Evolutionary conservation across 2,113 vertebrate species (phyloP).

Genomic region (Calidris pygmaea): DNA sequence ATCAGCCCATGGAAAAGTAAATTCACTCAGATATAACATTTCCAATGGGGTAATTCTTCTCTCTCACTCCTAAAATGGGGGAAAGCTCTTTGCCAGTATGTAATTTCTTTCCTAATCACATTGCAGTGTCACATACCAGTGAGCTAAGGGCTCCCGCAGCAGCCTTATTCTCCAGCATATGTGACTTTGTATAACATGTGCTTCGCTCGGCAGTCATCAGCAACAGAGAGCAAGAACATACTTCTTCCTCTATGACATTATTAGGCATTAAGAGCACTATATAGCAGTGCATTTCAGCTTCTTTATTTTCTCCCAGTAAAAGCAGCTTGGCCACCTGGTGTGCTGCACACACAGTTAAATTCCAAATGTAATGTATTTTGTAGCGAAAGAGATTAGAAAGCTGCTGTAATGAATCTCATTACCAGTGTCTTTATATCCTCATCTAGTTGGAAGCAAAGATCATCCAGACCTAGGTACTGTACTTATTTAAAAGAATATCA

Average conservation of each 20-base stretch:
- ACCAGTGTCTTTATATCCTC: conserved; percentile 65
- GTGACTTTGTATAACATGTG: conserved; percentile 62
- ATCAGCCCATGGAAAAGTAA: conserved; percentile 41
- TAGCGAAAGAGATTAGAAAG: conserved; percentile 69
- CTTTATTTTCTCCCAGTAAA: conserved; percentile 70
- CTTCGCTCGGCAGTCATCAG: conserved; percentile 61
- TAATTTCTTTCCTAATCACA: conserved; percentile 71
- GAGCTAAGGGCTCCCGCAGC: conserved; percentile 67
- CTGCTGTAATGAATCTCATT: conserved; percentile 72
- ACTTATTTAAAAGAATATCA: conserved; percentile 36
- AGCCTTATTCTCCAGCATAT: conserved; percentile 59
- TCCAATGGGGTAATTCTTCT: conserved; percentile 55
- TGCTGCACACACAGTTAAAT: conserved; percentile 69
- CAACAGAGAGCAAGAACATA: conserved; percentile 61
- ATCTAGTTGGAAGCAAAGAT: conserved; percentile 65
- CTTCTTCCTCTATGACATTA: conserved; percentile 70
- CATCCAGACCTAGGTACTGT: conserved; percentile 53
- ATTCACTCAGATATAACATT: conserved; percentile 55
- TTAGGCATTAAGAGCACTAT: conserved; percentile 67
- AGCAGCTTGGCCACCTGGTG: conserved; percentile 72
- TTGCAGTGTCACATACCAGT: conserved; percentile 69
- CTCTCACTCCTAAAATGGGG: conserved; percentile 39
- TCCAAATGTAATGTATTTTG: conserved; percentile 70
- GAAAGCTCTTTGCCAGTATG: conserved; percentile 54
- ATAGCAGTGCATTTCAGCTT: conserved; percentile 64